phyloP scores from a whole-genome alignment of 2,113 vertebrate species.

The Aspidoscelis tigris region DNA sequence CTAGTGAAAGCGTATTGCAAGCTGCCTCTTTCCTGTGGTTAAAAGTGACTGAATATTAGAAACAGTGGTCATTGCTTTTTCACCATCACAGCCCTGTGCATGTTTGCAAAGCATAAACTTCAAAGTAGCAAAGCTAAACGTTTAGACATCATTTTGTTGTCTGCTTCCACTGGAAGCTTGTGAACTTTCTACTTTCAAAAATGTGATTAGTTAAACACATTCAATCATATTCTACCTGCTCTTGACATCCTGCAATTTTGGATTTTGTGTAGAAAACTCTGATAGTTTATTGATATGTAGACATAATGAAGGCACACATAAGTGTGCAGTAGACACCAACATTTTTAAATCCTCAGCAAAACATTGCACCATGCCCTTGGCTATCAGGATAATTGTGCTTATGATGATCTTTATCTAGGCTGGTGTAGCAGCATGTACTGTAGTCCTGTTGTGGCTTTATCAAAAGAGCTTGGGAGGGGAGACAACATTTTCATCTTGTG shows the following conservation, averaged over 20 bases:
- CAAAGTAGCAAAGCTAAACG: too few relatives aligned
- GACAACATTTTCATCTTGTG: too few relatives aligned
- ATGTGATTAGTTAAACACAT: background rate
- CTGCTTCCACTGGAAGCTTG: background rate
- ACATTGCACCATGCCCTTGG: background rate
- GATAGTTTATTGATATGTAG: too few relatives aligned
- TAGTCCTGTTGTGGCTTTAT: background rate
- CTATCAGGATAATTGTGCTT: too few relatives aligned
- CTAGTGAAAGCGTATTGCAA: background rate
- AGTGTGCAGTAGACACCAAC: too few relatives aligned
- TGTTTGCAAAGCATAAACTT: background rate
- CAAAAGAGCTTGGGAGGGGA: background rate
- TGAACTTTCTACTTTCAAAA: background rate
- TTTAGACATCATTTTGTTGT: background rate
- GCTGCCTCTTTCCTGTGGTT: background rate
- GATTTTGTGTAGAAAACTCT: too few relatives aligned
- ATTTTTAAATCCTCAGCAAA: background rate
- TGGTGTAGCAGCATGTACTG: too few relatives aligned
- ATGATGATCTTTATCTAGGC: too few relatives aligned
- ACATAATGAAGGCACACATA: too few relatives aligned
- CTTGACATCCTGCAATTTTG: too few relatives aligned
- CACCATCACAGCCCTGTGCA: background rate
- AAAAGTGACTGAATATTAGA: background rate
- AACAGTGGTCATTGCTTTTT: background rate
- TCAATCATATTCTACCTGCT: background rate